A percentile compares a stretch with the other conserved stretches of the same genome.
Evolutionary conservation across 2,888 invertebrate species (phyloP).

Genomic region (Priocnemis perturbator): DNA sequence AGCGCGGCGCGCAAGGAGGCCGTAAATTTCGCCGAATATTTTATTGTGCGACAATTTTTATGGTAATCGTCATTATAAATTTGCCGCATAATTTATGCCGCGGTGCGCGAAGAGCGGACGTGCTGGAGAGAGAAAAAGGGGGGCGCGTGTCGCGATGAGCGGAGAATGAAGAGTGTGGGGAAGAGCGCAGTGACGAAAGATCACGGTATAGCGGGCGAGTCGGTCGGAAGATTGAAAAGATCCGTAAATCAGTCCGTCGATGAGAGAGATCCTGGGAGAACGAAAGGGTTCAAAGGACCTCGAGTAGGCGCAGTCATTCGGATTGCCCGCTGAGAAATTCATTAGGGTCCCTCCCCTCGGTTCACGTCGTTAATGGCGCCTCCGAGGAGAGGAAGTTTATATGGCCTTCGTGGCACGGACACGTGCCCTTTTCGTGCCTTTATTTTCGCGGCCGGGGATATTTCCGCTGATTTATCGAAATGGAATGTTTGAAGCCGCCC

Average conservation of each 20-base stretch:
- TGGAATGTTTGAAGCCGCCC: no score
- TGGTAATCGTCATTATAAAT: constrained; percentile 75
- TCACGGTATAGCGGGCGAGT: constrained; percentile 23
- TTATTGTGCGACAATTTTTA: constrained; percentile 75
- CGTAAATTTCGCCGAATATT: constrained; percentile 73
- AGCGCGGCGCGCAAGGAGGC: constrained; percentile 28
- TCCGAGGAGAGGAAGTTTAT: constrained; percentile 35
- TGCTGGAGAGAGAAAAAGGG: constrained; percentile 26
- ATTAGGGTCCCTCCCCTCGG: constrained; percentile 47
- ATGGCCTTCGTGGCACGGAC: constrained; percentile 22
- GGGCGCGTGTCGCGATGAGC: constrained; percentile 14
- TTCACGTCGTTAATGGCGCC: constrained; percentile 36
- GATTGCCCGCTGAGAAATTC: constrained; percentile 64
- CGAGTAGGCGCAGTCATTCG: constrained; percentile 15
- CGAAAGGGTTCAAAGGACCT: constrained; percentile 24
- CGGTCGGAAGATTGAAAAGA: constrained; percentile 38
- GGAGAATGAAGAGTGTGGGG: constrained; percentile 29
- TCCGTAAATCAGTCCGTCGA: constrained; percentile 42
- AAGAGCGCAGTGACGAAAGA: not conserved
- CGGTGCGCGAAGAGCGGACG: constrained; percentile 38
- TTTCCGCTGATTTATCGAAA: constrained; percentile 27
- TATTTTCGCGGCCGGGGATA: constrained; percentile 2
- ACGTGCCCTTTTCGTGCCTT: constrained; percentile 11
- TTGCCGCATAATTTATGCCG: constrained; percentile 69
- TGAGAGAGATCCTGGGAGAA: constrained; percentile 22